phyloP scores from a whole-genome alignment of 2,888 invertebrate genomes.

The Pterobdella sp. region DNA sequence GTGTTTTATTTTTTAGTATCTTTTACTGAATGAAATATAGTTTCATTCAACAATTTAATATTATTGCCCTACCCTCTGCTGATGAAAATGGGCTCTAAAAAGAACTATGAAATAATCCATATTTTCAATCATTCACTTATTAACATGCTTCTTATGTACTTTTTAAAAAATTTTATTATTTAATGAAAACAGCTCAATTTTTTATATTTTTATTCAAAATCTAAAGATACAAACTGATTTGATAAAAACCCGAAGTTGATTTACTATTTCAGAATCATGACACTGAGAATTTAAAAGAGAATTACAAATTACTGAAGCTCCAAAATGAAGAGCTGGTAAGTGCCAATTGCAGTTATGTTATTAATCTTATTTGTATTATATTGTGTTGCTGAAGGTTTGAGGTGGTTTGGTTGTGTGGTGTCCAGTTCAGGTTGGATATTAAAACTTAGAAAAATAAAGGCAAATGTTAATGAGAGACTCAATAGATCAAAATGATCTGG shows the following conservation, averaged over 20 bases:
- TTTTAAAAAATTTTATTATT: too few species aligned
- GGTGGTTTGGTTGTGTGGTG: neutral
- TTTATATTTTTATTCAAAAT: neutral
- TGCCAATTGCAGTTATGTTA: neutral
- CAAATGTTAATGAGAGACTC: too few species aligned
- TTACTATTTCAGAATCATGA: neutral
- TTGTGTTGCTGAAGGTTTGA: neutral
- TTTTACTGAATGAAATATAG: too few species aligned
- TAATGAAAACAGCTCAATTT: too few species aligned
- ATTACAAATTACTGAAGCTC: constrained; percentile 8
- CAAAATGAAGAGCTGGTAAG: constrained; percentile 22
- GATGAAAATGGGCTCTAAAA: too few species aligned
- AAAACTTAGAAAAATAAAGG: neutral
- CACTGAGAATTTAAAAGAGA: neutral
- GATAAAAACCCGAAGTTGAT: neutral
- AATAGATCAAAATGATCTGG: too few species aligned
- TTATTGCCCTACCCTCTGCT: too few species aligned
- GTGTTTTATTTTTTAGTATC: too few species aligned
- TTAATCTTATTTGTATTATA: neutral
- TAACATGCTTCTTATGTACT: too few species aligned
- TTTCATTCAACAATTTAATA: too few species aligned
- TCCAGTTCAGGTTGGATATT: neutral
- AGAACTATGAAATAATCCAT: too few species aligned
- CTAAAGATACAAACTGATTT: neutral
- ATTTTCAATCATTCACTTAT: too few species aligned